phyloP scores from a whole-genome alignment of 2,797 vertebrate genomes.

The Hydrophis major region DNA sequence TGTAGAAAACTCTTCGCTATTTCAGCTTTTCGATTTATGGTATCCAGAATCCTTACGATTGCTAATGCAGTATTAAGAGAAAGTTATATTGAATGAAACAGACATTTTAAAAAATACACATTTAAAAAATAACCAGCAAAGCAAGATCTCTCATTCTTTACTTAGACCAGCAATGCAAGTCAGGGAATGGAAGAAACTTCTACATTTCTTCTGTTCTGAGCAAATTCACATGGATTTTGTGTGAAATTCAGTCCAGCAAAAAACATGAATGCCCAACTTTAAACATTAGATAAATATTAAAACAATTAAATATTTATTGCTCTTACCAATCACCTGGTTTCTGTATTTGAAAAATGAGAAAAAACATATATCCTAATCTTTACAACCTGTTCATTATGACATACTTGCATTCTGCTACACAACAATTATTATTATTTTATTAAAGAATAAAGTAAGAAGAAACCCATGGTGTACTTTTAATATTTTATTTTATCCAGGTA shows the following conservation, averaged over 20 bases:
- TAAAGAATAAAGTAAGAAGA: not conserved
- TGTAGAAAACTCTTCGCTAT: not conserved
- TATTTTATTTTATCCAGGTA: not conserved
- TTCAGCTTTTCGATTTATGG: not conserved
- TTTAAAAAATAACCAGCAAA: not conserved
- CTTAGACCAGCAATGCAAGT: conserved; percentile 4
- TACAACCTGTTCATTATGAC: not conserved
- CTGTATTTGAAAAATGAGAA: not conserved
- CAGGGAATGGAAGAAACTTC: not conserved
- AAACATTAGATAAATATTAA: not conserved
- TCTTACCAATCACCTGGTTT: not conserved
- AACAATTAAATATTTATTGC: not conserved
- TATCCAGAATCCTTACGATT: not conserved
- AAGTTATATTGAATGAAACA: not conserved
- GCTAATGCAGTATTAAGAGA: not conserved
- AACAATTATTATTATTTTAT: not conserved
- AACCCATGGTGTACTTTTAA: not conserved
- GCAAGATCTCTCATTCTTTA: conserved; percentile 11
- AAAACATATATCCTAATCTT: not conserved
- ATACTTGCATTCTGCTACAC: not conserved
- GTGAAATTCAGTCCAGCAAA: not conserved
- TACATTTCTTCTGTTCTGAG: not conserved
- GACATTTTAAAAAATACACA: not conserved
- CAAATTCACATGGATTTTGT: not conserved
- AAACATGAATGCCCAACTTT: not conserved